Percentiles rank a stretch among this genome's conserved stretches.
Conservation (phyloP, 2,888 invertebrate genomes). For the Petrolisthes manimaculis region DNA sequence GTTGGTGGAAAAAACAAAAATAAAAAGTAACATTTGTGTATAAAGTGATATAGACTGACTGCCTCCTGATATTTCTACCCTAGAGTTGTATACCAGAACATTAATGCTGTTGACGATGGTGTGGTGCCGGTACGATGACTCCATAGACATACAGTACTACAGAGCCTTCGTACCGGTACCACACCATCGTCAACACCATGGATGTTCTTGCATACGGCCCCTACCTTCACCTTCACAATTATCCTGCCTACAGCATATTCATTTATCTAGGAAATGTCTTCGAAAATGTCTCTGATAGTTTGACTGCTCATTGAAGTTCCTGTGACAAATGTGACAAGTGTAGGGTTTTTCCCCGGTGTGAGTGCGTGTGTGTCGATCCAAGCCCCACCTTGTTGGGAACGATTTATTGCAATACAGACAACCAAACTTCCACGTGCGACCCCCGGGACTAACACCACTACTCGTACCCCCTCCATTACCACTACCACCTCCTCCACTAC, state of each 20-base stretch:
- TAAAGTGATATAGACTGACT: too few relatives aligned
- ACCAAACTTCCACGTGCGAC: constrained; percentile 56
- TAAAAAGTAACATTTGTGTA: too few relatives aligned
- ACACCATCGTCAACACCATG: too few relatives aligned
- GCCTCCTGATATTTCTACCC: too few relatives aligned
- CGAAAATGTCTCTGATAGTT: constrained; percentile 54
- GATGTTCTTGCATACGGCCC: too few relatives aligned
- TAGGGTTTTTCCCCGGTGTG: constrained; percentile 59
- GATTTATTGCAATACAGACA: constrained; percentile 55
- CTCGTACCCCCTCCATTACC: background rate
- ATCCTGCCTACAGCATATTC: background rate
- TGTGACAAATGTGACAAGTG: constrained; percentile 53
- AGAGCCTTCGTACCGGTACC: too few relatives aligned
- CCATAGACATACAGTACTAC: too few relatives aligned
- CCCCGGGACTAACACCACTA: background rate
- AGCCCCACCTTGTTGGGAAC: constrained; percentile 54
- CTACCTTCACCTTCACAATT: too few relatives aligned
- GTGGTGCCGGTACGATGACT: too few relatives aligned
- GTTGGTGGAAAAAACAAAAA: too few relatives aligned
- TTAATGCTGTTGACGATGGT: too few relatives aligned
- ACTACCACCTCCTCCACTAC: background rate
- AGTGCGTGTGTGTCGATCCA: constrained; percentile 56
- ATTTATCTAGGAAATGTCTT: constrained; percentile 53
- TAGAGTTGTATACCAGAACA: too few relatives aligned
- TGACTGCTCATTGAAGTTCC: constrained; percentile 55